Conservation (phyloP, 1,140 invertebrate species). For the Wasmannia auropunctata region DNA sequence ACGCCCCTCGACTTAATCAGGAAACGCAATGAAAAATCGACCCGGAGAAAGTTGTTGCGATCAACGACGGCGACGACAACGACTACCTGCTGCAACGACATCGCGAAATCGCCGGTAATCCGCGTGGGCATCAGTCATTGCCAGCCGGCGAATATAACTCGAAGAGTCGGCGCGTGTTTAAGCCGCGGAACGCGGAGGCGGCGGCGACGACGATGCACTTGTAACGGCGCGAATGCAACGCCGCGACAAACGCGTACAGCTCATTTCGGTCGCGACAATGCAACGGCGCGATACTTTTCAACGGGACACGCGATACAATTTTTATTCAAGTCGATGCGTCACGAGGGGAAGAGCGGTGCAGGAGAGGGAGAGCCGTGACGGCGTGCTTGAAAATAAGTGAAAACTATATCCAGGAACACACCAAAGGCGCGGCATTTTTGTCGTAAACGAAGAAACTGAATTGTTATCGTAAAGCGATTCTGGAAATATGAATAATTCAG, state of each 20-base stretch:
- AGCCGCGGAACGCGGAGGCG: constrained; percentile 49
- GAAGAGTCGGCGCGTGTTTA: constrained; percentile 34
- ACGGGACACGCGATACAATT: constrained; percentile 21
- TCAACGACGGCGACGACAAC: neutral
- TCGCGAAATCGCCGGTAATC: constrained; percentile 51
- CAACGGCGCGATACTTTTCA: constrained; percentile 18
- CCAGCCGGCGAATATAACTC: constrained; percentile 50
- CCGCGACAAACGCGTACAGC: constrained; percentile 1
- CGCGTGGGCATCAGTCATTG: constrained; percentile 65
- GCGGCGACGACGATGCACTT: constrained; percentile 30
- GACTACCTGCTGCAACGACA: neutral
- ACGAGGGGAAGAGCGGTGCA: neutral
- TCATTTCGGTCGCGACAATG: constrained; percentile 22
- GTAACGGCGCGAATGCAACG: constrained; percentile 33
- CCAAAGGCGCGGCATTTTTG: neutral
- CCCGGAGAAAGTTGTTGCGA: neutral
- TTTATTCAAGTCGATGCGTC: constrained; percentile 27
- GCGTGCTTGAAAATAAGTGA: neutral
- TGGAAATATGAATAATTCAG: constrained; percentile 28
- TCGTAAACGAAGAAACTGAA: neutral
- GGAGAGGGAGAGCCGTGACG: no score
- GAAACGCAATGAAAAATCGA: neutral
- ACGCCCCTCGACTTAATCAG: neutral
- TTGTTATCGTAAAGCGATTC: neutral
- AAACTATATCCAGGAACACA: neutral